Percentiles rank a stretch among this genome's conserved stretches.
Evolutionary conservation across 2,888 invertebrate genomes (phyloP).

Genomic region (Machimus atricapillus): DNA sequence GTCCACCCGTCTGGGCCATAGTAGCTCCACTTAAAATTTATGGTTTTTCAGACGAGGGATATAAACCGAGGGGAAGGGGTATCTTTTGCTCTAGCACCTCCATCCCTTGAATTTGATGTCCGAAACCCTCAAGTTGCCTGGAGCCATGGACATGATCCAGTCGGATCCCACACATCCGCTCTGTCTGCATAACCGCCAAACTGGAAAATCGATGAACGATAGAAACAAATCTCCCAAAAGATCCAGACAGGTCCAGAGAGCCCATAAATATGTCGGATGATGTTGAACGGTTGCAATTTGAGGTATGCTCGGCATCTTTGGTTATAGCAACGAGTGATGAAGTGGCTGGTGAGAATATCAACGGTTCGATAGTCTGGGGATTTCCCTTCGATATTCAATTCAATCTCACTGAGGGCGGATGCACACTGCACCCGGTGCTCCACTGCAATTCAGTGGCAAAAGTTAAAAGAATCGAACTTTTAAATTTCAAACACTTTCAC

Average conservation of each 20-base stretch:
- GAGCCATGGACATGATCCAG: conserved; percentile 2
- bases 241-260: conserved; percentile 4
- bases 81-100: neutral
- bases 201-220: conserved; percentile 39
- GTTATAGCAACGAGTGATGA: neutral
- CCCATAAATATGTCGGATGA: conserved; percentile 26
- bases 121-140: neutral
- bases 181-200: conserved; percentile 36
- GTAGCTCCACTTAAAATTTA: neutral
- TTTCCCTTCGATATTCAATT: conserved; percentile 8
- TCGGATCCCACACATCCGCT: conserved; percentile 8
- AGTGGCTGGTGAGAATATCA: neutral
- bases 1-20: neutral
- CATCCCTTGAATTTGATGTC: neutral
- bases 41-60: neutral
- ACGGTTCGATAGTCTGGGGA: neutral
- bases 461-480: neutral
- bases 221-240: conserved; percentile 26
- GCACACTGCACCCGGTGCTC: neutral
- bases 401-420: neutral
- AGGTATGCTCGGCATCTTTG: neutral
- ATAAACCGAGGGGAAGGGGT: neutral
- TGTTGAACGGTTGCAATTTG: conserved; percentile 29
- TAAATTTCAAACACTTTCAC: neutral
- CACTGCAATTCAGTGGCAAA: neutral